Base-by-base conservation (phyloP, 1,140 invertebrate genomes). In the Palaemon carinicauda region DNA sequence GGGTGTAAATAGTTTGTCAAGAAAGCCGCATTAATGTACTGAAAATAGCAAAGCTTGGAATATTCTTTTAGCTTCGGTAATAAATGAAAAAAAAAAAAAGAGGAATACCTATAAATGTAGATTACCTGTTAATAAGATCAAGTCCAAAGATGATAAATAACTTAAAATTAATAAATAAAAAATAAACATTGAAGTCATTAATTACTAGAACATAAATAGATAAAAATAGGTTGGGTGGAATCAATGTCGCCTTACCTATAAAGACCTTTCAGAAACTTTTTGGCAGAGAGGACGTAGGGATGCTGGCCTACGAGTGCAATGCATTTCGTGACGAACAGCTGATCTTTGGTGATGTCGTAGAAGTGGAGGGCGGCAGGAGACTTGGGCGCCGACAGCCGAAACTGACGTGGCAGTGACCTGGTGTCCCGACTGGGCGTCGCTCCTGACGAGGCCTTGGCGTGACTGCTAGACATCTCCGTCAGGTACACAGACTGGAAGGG, bases 291-390 rank as follows among this genome's bases (percentile, higher is more conserved):
- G 51, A 99, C 95, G 93, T 97, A 97, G 51, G 98, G 96, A 88
- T 97, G 94, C 91, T 97, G 96, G 91, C 96, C 96, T 85, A 99
- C 95, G 51, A 99, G 93, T 83, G 95, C 95, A 91, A 99, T 97
- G 92, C 96, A 97, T 94, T 99, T 99, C 89, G 96, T 96, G 89
- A 98, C 98, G 93, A 95, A 97, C 87, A 99, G 85, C 71, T 88
- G 84, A 53, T 89, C 89, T 93, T 97, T 97, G 91, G 95, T 94
- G 90, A 96, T 95, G 92, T 99, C 97, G 92, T 98, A 99, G 90
- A 97, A 97, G 90, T 94, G 96, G 90, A 95, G 93, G 86, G 95
- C 95, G 51, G 95, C 94, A 94, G 94, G 54, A 94, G 94, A 89
- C 93, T 94, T 90, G 95, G 90, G 96, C 21, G 95, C 94, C 29